Evolutionary conservation across 2,888 invertebrate genomes (phyloP).

Genomic region (Mycalesis mineus): DNA sequence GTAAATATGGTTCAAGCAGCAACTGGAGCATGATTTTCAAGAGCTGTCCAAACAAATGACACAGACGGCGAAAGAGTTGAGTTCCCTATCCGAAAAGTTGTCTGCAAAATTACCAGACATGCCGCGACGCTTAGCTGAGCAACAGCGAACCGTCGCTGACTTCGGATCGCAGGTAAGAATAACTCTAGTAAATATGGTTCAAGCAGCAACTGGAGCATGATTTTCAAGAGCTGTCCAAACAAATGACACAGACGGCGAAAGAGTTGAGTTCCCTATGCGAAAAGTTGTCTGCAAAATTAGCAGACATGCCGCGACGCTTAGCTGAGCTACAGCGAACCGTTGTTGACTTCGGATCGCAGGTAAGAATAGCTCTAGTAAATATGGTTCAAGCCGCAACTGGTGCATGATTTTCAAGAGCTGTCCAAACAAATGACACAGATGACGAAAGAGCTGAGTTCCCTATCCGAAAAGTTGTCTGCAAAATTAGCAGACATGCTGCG

Average conservation of each 20-base stretch:
- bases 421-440: constrained; percentile 59
- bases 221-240: constrained; percentile 59
- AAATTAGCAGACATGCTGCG: constrained; percentile 79
- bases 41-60: too few relatives aligned
- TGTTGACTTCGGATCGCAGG: constrained; percentile 80
- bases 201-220: constrained; percentile 75
- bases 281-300: constrained; percentile 77
- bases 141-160: constrained; percentile 76
- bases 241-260: constrained; percentile 61
- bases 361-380: too few relatives aligned
- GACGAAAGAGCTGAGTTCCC: constrained; percentile 65
- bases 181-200: constrained; percentile 29
- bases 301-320: constrained; percentile 77
- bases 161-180: constrained; percentile 76
- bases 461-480: constrained; percentile 78
- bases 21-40: too few relatives aligned
- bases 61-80: constrained; percentile 69
- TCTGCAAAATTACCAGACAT: constrained; percentile 78
- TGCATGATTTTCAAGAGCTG: constrained; percentile 68
- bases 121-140: constrained; percentile 73
- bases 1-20: too few relatives aligned
- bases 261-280: constrained; percentile 76
- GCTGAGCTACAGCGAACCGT: constrained; percentile 76
- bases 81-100: constrained; percentile 76
- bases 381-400: too few relatives aligned